Evolutionary conservation across 2,113 vertebrate genomes (phyloP), one percentile per base, ranked within the genome.

Genomic region (Pitta sordida): DNA sequence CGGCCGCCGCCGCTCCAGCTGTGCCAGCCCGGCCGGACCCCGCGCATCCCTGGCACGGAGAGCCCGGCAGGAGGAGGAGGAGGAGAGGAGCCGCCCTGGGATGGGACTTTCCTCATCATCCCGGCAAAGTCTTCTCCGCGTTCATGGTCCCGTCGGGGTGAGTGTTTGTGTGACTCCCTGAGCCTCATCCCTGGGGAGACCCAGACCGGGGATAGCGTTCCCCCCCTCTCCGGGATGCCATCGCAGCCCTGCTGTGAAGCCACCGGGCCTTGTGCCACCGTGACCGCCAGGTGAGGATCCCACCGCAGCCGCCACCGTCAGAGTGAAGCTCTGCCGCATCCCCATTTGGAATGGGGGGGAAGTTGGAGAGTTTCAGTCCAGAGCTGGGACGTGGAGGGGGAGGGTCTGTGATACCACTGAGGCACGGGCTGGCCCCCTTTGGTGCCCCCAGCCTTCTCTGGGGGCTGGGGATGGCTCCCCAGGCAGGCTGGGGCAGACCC

Each of bases 351-450:
- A 20, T 1, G n/a, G 6, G 23, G 15, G 13, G 49, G 24, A 13
- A 16, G 23, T 7, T 3, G 17, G 48, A 13, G 13, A 20, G 13
- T 11, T 81, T 37, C 6, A 3, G 21, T 75, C n/a, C 63, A 11
- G 39, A 32, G 32, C 23, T 44, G 70, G 9, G 30, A 5, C 0
- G 2, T 3, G 63, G 63, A 3, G 23, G 8, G 8, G 3, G 51
- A 2, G 34, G 26, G 16, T 15, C 53, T 3, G 0, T 10, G 67
- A 0, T 36, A 27, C 41, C 60, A 4, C 9, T 2, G 48, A 6
- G 21, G 18, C n/a, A 11, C 36, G 4, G 23, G 19, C 29, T 58
- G 60, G 3, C 20, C 7, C 30, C 30, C 21, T 9, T 9, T 8
- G 26, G 22, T 13, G 43, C 24, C 37, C 29, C 13, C 36, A 19